Evolutionary conservation across 2,113 vertebrate species (phyloP), one percentile per base, ranked within the genome.

Genomic region (Stigmatopora argus): DNA sequence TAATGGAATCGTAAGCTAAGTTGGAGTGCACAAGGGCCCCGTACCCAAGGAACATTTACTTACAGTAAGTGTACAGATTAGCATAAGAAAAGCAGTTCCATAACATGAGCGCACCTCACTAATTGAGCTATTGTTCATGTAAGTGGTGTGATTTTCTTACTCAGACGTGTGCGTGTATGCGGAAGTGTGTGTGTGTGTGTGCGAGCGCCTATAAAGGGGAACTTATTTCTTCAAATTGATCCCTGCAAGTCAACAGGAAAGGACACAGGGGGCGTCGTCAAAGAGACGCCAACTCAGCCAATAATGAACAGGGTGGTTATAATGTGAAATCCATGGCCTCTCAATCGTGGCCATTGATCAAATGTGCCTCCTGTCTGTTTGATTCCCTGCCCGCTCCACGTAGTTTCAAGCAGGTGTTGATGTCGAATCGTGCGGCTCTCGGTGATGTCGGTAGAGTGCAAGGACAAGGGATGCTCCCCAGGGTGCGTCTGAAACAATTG

Each of bases 41-140:
- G 71, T 71, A 62, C 74, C 21, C 76, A 76, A 74, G 71, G 12
- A 81, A 71, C 79, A 83, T 87, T 87, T 82, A 83, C 76, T 83
- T 86, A 61, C 59, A 23, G 38, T 61, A 85, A 86, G 82, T 86
- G 70, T 81, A 75, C 69, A 85, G 81, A 86, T 88, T 86, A 88
- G 79, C 85, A 86, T 86, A 76, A 82, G 73, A 85, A 89, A 86
- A 82, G 74, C 82, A 85, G 82, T 87, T 64, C 80, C 78, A 86
- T 80, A 83, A 86, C 83, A 83, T 74, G 65, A 80, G 64, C 68
- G 60, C 70, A 64, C 71, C 59, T 73, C 68, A 77, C 79, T 88
- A 86, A 89, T 88, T 87, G 74, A 86, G 74, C 78, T 67, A 79
- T 88, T 87, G 82, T 89, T 86, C 72, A 80, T 85, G 81, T 86